phyloP scores from a whole-genome alignment of 2,797 vertebrate genomes.

The Pelochelys cantorii region DNA sequence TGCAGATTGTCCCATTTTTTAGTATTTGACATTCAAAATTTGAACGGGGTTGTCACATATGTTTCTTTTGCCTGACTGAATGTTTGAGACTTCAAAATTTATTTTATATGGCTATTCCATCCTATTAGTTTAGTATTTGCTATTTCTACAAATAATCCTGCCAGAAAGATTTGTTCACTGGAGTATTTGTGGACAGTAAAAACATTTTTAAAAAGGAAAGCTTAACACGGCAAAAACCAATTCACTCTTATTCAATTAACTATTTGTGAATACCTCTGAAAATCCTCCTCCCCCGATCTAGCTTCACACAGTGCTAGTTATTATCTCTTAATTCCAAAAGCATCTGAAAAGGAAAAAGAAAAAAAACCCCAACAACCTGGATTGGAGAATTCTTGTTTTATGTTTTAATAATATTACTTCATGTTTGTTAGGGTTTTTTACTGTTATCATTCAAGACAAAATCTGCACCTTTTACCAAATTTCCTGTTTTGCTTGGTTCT shows the following conservation, averaged over 20 bases:
- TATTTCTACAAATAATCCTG: conserved; percentile 25
- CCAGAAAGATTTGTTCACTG: not conserved
- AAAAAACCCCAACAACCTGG: not conserved
- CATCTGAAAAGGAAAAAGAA: not conserved
- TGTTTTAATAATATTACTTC: not conserved
- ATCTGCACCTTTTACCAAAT: not conserved
- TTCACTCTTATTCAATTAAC: not conserved
- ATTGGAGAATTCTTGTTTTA: not conserved
- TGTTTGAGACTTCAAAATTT: conserved; percentile 8
- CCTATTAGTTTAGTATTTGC: conserved; percentile 36
- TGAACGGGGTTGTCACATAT: conserved; percentile 27
- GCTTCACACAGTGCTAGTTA: not conserved
- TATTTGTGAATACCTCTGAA: not conserved
- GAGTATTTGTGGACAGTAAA: not conserved
- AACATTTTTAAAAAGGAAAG: not conserved
- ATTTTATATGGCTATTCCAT: conserved; percentile 13
- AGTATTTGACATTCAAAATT: conserved; percentile 49
- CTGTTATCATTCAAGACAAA: not conserved
- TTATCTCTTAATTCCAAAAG: not conserved
- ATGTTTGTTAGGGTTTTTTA: not conserved
- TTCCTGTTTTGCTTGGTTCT: not conserved
- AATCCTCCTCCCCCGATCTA: not conserved
- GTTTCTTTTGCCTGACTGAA: conserved; percentile 24
- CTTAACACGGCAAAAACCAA: not conserved
- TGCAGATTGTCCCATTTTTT: not conserved